These are phyloP conservation scores for Amphimallon solstitiale DNA, from an alignment of 2,888 invertebrate genomes.

Conservation along the genomic window DNA sequence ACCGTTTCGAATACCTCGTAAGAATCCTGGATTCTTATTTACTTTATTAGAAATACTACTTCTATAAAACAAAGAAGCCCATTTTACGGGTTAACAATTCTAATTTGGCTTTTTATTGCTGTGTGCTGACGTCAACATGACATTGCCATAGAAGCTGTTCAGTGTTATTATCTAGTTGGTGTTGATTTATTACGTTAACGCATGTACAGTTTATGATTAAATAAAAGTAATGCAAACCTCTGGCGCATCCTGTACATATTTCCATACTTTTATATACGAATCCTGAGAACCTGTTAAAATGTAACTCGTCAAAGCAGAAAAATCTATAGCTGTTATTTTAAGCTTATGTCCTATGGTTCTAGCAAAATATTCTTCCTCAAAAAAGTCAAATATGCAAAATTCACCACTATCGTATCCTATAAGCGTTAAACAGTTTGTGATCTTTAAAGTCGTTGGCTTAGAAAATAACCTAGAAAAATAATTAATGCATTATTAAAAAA, in stretches of 20 bases:
- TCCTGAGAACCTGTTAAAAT: conserved; percentile 50
- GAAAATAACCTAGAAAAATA: conserved; percentile 46
- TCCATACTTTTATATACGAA: conserved; percentile 50
- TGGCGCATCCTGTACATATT: conserved; percentile 40
- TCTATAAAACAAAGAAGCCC: no score
- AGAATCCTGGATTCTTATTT: no score
- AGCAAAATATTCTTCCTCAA: conserved; percentile 42
- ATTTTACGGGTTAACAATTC: no score
- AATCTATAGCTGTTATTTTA: conserved; percentile 50
- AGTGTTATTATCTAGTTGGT: no score
- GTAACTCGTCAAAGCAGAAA: conserved; percentile 45
- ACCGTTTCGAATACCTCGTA: no score
- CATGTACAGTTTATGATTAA: no score
- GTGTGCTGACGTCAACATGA: no score
- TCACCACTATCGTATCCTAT: conserved; percentile 52
- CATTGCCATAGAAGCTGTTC: no score
- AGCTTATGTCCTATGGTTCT: conserved; percentile 49
- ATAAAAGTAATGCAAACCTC: conserved; percentile 22
- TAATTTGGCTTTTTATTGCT: no score
- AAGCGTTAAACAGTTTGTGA: conserved; percentile 47
- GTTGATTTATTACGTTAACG: no score
- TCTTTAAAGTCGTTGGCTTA: conserved; percentile 45
- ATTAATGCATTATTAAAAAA: no score
- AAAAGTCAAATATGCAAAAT: conserved; percentile 49
- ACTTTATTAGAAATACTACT: no score